phyloP scores from a whole-genome alignment of 2,888 invertebrate genomes.

The Meteorus cinctellus region DNA sequence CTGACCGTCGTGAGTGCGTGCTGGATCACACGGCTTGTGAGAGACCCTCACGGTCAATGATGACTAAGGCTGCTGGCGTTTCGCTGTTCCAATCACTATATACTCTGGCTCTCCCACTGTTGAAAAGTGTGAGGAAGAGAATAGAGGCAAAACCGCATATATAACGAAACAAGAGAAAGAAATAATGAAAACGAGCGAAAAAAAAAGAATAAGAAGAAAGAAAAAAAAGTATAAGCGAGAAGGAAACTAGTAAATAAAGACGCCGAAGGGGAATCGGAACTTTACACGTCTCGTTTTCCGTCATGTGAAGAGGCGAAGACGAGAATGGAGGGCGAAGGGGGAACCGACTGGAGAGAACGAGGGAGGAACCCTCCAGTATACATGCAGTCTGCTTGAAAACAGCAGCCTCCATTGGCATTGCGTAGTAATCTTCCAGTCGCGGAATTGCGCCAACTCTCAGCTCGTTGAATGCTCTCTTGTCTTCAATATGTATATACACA shows the following conservation, averaged over 20 bases:
- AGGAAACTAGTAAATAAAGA: slow-evolving; percentile 10
- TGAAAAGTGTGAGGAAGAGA: not conserved
- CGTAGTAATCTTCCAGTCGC: slow-evolving; percentile 22
- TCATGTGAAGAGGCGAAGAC: slow-evolving; percentile 20
- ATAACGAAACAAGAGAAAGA: not conserved
- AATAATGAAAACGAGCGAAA: not conserved
- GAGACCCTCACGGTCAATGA: not conserved
- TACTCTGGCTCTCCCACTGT: slow-evolving; percentile 1
- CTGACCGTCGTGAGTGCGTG: slow-evolving; percentile 10
- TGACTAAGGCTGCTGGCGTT: slow-evolving; percentile 13
- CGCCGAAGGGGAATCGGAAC: slow-evolving; percentile 18
- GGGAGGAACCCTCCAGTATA: not conserved
- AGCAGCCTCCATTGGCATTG: slow-evolving; percentile 10
- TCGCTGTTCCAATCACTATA: not conserved
- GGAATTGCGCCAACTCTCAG: slow-evolving; percentile 20
- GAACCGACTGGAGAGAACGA: not conserved
- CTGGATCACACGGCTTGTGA: slow-evolving; percentile 4
- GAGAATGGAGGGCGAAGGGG: not conserved
- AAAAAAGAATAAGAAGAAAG: not conserved
- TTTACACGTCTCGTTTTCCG: slow-evolving; percentile 27
- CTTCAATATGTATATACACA: slow-evolving; percentile 28
- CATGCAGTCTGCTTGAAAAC: slow-evolving; percentile 10
- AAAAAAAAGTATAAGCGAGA: not conserved
- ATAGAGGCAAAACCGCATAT: not conserved
- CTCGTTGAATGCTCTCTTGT: slow-evolving; percentile 32